A percentile compares a stretch with the other conserved stretches of the same genome.
Evolutionary conservation across 2,888 invertebrate species (phyloP).

Genomic region (Lochmaea capreae): DNA sequence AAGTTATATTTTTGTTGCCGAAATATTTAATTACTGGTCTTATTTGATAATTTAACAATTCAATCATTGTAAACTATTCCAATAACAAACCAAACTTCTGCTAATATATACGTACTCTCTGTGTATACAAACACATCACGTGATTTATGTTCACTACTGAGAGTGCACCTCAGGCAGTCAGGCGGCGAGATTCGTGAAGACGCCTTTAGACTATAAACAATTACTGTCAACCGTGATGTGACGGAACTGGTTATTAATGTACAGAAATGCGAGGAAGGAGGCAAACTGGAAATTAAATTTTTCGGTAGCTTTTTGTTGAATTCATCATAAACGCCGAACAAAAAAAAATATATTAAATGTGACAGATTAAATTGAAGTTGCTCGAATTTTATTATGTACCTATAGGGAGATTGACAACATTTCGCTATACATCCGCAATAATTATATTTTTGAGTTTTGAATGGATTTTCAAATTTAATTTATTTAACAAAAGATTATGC

Average conservation of each 20-base stretch:
- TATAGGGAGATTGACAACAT: background rate
- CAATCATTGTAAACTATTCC: too few species aligned
- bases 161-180: background rate
- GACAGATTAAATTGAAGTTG: background rate
- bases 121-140: background rate
- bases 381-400: constrained; percentile 2
- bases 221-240: constrained; percentile 11
- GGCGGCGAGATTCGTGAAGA: background rate
- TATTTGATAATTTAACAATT: too few species aligned
- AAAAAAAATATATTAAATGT: background rate
- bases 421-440: background rate
- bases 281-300: constrained; percentile 1
- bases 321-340: background rate
- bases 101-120: too few species aligned
- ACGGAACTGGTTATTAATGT: background rate
- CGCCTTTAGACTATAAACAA: background rate
- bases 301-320: background rate
- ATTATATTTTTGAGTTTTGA: too few species aligned
- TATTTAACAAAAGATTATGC: too few species aligned
- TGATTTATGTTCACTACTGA: background rate
- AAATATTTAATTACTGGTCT: too few species aligned
- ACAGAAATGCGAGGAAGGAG: background rate
- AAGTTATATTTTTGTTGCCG: too few species aligned
- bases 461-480: too few species aligned
- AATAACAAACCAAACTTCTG: too few species aligned